These are phyloP conservation scores for Serinus canaria DNA, from an alignment of 2,113 vertebrate genomes.

Conservation along the genomic window DNA sequence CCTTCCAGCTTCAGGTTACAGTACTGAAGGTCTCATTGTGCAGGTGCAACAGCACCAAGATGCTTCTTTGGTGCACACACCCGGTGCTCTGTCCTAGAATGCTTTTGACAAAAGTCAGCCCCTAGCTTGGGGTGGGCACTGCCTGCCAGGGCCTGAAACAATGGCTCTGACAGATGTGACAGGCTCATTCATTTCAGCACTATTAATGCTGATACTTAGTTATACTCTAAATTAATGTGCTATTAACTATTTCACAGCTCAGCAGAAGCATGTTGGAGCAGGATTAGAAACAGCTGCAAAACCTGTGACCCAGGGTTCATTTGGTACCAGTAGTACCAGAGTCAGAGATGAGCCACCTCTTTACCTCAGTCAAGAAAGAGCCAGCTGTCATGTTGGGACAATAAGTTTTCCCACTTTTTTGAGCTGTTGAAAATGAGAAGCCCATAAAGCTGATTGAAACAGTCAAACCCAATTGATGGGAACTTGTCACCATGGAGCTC, in stretches of 20 bases:
- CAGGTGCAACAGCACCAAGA: neutral
- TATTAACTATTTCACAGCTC: slow-evolving; percentile 10
- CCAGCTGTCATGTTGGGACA: neutral
- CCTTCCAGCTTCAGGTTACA: neutral
- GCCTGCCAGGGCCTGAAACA: neutral
- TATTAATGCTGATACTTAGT: neutral
- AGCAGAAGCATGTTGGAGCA: neutral
- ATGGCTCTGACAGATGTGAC: neutral
- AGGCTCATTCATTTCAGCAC: neutral
- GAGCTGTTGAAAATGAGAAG: neutral
- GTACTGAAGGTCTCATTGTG: neutral
- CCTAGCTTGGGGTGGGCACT: neutral
- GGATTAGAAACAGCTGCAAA: neutral
- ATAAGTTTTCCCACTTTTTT: neutral
- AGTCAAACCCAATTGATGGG: neutral
- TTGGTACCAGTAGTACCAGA: neutral
- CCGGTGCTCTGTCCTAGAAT: neutral
- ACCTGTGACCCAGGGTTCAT: neutral
- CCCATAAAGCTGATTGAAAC: neutral
- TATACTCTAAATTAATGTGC: neutral
- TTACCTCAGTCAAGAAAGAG: neutral
- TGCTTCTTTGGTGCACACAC: neutral
- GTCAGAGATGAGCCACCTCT: neutral
- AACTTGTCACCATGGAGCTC: neutral
- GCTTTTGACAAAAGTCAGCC: neutral